Conservation (phyloP, 2,113 vertebrate species). For the Urocolius indicus region DNA sequence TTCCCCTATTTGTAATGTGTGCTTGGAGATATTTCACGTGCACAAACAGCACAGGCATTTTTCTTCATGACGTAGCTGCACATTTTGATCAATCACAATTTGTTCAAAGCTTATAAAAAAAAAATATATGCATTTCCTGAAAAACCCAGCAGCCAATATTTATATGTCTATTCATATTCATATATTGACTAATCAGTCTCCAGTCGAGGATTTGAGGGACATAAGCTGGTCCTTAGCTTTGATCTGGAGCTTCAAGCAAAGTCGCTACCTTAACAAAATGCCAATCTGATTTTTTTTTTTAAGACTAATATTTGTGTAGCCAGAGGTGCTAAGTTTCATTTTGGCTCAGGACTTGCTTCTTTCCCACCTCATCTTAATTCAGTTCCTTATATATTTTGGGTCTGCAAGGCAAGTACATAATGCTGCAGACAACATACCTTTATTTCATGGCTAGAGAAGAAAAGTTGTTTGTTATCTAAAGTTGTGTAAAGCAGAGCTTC, state of each 20-base stretch:
- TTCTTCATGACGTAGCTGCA: not conserved
- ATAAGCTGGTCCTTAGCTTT: fast-evolving
- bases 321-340: not conserved
- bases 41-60: not conserved
- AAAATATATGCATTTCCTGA: not conserved
- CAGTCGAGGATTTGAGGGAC: not conserved
- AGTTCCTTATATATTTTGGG: not conserved
- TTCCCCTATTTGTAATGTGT: not conserved
- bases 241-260: not conserved
- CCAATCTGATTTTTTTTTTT: not conserved
- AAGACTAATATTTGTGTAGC: not conserved
- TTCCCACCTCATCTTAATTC: not conserved
- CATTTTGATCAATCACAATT: not conserved
- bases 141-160: not conserved
- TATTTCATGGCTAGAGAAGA: not conserved
- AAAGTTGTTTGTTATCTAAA: not conserved
- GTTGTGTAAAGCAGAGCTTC: not conserved
- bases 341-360: not conserved
- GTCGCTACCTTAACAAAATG: not conserved
- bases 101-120: not conserved
- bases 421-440: not conserved
- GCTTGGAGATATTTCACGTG: not conserved
- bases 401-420: not conserved
- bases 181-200: not conserved
- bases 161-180: not conserved